phyloP scores from a whole-genome alignment of 2,113 vertebrate genomes.

The Mandrillus leucophaeus region DNA sequence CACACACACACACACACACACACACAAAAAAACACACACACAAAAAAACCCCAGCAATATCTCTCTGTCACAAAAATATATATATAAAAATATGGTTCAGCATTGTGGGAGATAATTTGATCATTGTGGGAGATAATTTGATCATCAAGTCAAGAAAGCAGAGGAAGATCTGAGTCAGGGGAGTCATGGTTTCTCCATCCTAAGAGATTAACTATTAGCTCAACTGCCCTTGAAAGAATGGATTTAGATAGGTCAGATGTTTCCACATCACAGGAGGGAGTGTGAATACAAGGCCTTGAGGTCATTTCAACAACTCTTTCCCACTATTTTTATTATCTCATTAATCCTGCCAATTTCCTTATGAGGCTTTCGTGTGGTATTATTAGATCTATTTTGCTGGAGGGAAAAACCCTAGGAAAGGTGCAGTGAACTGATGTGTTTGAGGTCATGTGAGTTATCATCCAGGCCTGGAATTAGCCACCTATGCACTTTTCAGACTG shows the following conservation, averaged over 20 bases:
- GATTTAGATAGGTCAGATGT: background rate
- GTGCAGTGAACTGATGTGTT: background rate
- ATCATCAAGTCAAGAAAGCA: background rate
- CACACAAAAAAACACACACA: too few species aligned
- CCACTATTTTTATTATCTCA: constrained; percentile 21
- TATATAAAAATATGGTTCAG: background rate
- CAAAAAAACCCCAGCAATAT: background rate
- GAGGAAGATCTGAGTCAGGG: background rate
- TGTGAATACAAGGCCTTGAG: background rate
- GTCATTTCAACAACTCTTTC: constrained; percentile 23
- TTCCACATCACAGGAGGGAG: background rate
- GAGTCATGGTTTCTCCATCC: background rate
- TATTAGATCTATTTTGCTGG: background rate
- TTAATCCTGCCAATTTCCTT: constrained; percentile 14
- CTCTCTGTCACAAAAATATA: background rate
- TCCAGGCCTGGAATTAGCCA: background rate
- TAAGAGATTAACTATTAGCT: background rate
- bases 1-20: too few species aligned
- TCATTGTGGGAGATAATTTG: background rate
- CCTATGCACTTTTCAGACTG: background rate
- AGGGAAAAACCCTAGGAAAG: background rate
- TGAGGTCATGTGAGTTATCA: background rate
- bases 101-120: background rate
- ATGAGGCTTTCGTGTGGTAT: background rate
- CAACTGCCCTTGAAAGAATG: background rate